Evolutionary conservation across 92 coral and sea anemone genomes (phyloP), one percentile per base, ranked within the genome.

Genomic region (Isaurus tuberculatus): DNA sequence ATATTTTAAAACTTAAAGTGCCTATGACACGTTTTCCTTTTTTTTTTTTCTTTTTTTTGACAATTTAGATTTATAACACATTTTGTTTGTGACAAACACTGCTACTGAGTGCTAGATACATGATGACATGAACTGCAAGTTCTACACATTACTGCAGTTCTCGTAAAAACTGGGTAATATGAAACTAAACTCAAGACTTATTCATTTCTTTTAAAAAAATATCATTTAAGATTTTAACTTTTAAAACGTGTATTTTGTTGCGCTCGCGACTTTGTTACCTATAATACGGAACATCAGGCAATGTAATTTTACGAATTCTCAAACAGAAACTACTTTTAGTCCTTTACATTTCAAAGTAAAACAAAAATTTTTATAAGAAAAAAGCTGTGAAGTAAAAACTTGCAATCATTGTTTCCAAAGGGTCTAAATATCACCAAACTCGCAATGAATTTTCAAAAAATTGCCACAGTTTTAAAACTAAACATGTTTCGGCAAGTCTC

Each of bases 231-330:
- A 51, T n/a, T 51, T 51, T 51, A n/a, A 51, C 2, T 51, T 51
- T 51, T n/a, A n/a, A n/a, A n/a, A 51, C 23, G 60, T 51, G 60
- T 51, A 51, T 51, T 51, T 51, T 51, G 60, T 51, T 51, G 22
- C 60, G 17, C 0, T 51, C 60, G 60, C 60, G 60, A 51, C 60
- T 51, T 51, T 22, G 0, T 51, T n/a, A 15, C 60, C 22, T 51
- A 51, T 15, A 15, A 51, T 51, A 15, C 60, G 25, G 60, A n/a
- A 51, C 51, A 44, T 44, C 51, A 44, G 15, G 51, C 51, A 44
- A 44, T 9, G 51, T 44, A 44, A 44, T 44, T 44, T 44, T 44
- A 44, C 51, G 13, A 44, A 17, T 44, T 51, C 60, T 51, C 60
- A 16, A 51, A 51, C 22, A 51, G 1, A 15, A 51, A 51, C 22